phyloP scores from a whole-genome alignment of 2,113 vertebrate genomes.

The Zosterops pallidus region DNA sequence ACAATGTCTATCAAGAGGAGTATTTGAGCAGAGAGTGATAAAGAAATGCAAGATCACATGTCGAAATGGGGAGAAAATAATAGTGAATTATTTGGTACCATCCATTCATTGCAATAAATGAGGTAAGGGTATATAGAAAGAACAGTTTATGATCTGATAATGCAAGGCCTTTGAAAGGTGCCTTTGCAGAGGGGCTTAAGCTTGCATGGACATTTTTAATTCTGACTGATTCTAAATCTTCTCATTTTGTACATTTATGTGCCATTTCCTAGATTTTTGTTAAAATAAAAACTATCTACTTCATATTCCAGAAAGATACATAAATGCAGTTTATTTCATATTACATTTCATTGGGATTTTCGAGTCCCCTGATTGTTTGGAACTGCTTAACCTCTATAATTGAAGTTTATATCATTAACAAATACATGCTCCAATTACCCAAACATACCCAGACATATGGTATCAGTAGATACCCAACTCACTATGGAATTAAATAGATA shows the following conservation, averaged over 20 bases:
- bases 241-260: fast-evolving
- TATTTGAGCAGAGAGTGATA: background rate
- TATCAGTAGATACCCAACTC: background rate
- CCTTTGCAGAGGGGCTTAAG: background rate
- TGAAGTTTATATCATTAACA: background rate
- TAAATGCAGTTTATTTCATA: background rate
- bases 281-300: background rate
- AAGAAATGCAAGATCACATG: background rate
- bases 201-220: background rate
- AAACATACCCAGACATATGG: background rate
- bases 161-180: background rate
- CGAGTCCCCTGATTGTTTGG: background rate
- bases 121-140: background rate
- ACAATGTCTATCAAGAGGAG: background rate
- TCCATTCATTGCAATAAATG: background rate
- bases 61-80: background rate
- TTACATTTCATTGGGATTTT: background rate
- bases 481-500: background rate
- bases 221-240: background rate
- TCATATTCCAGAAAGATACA: background rate
- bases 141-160: background rate
- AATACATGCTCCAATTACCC: background rate
- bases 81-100: background rate
- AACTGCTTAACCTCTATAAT: background rate
- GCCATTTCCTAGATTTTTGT: background rate